Evolutionary conservation across 2,113 vertebrate genomes (phyloP).

Genomic region (Oncorhynchus nerka): DNA sequence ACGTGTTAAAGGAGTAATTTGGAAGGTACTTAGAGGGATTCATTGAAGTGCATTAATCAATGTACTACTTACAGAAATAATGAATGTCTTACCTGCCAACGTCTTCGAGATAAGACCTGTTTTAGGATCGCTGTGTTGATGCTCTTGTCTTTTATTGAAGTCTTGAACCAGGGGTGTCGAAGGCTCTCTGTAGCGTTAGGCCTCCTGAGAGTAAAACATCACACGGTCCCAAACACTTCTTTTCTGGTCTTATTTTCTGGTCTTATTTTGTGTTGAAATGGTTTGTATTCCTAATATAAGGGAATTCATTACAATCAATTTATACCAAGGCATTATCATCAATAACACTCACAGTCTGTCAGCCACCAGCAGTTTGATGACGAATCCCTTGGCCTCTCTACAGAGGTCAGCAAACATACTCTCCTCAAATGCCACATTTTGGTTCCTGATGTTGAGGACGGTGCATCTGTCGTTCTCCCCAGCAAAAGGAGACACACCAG

Average conservation of each 20-base stretch:
- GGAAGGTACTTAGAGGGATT: no score
- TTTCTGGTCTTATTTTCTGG: neutral
- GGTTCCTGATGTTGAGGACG: constrained; percentile 88
- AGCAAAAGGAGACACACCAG: constrained; percentile 90
- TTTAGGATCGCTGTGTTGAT: constrained; percentile 88
- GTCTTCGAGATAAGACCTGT: constrained; percentile 85
- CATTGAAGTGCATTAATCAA: neutral
- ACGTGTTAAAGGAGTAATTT: neutral
- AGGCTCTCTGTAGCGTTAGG: constrained; percentile 86
- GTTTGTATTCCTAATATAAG: neutral
- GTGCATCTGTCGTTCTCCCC: constrained; percentile 91
- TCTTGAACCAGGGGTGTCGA: constrained; percentile 96
- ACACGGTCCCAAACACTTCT: neutral
- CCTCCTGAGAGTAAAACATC: constrained; percentile 73
- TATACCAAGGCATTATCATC: neutral
- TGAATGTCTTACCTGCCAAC: constrained; percentile 84
- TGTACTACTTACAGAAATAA: neutral
- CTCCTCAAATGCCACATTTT: constrained; percentile 94
- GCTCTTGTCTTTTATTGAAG: constrained; percentile 82
- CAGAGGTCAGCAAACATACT: constrained; percentile 88
- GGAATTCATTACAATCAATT: neutral
- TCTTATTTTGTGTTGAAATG: neutral
- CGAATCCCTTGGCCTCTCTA: constrained; percentile 89
- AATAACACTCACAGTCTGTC: constrained; percentile 84
- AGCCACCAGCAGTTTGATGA: constrained; percentile 90